Conservation (phyloP, 92 coral and sea anemone genomes). For the Umimayanthus chanpuru region DNA sequence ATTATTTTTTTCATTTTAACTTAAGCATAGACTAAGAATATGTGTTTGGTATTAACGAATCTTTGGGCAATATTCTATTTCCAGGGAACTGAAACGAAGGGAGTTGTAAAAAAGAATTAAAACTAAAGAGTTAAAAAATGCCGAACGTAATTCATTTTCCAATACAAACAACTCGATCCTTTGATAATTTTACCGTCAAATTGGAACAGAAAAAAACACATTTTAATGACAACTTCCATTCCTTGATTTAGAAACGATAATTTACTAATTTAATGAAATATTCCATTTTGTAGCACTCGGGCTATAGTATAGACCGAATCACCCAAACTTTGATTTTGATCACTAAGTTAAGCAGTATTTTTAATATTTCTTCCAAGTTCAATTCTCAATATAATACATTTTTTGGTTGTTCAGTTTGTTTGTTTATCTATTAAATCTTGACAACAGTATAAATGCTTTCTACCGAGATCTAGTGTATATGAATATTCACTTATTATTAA, state of each 20-base stretch:
- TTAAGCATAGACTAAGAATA: background rate
- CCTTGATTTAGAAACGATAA: background rate
- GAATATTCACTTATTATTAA: constrained; percentile 17
- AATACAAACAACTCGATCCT: background rate
- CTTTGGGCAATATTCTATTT: background rate
- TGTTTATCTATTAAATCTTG: constrained; percentile 14
- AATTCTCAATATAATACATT: background rate
- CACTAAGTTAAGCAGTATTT: background rate
- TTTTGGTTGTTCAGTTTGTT: background rate
- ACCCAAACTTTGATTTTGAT: background rate
- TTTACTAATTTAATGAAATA: background rate
- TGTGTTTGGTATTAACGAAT: background rate
- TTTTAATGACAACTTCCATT: constrained; percentile 5
- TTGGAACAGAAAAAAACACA: background rate
- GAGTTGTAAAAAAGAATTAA: background rate
- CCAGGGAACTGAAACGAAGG: background rate
- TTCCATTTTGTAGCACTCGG: background rate
- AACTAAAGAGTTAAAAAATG: background rate
- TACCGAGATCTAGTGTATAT: background rate
- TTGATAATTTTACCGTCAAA: background rate
- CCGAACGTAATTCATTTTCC: background rate
- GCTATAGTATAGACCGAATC: background rate
- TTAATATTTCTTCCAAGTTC: background rate
- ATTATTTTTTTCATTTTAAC: background rate
- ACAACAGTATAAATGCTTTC: constrained; percentile 4